These are phyloP conservation scores for Pseudopipra pipra DNA, from an alignment of 2,113 vertebrate species.

Conservation along the genomic window DNA sequence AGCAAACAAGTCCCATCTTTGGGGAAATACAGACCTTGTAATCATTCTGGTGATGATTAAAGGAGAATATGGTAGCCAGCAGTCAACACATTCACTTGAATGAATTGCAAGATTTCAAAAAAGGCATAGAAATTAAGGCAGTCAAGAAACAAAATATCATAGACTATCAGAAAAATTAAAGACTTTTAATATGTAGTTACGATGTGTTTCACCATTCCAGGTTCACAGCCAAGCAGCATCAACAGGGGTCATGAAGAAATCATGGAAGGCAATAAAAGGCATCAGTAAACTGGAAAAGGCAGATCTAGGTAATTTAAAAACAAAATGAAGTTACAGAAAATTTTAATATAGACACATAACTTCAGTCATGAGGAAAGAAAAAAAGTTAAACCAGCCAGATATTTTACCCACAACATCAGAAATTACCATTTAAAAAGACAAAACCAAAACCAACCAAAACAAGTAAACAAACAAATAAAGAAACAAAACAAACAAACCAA, in stretches of 20 bases:
- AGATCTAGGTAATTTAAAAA: neutral
- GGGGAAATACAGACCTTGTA: neutral
- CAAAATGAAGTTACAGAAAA: neutral
- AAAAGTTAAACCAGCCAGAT: neutral
- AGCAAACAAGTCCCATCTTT: neutral
- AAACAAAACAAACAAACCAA: neutral
- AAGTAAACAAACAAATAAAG: neutral
- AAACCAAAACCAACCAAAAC: neutral
- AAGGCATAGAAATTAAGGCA: neutral
- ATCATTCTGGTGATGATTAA: neutral
- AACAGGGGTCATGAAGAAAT: neutral
- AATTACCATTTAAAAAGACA: neutral
- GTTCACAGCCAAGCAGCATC: neutral
- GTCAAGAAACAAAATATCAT: neutral
- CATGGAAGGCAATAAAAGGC: neutral
- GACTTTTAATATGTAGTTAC: neutral
- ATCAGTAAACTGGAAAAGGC: neutral
- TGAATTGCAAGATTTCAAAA: neutral
- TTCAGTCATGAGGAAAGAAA: neutral
- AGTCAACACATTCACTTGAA: neutral
- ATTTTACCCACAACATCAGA: neutral
- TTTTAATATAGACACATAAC: neutral
- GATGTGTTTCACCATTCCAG: neutral
- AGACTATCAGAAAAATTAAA: neutral
- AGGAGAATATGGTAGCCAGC: fast-evolving